phyloP scores from a whole-genome alignment of 2,888 invertebrate genomes.

The Biston betularia region DNA sequence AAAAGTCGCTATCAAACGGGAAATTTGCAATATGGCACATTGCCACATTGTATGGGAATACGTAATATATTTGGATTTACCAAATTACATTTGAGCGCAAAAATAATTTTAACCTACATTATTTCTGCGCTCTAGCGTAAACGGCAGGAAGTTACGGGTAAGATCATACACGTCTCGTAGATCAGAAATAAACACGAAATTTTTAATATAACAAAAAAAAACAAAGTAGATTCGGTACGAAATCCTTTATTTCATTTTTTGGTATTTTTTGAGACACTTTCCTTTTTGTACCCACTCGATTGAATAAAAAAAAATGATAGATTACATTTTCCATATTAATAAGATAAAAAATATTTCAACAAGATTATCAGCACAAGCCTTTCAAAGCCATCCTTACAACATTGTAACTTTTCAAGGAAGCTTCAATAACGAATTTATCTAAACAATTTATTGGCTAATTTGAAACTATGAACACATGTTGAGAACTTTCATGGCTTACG shows the following conservation, averaged over 20 bases:
- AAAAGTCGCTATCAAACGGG: too few relatives aligned
- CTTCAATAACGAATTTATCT: conserved; percentile 24
- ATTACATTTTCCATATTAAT: conserved; percentile 15
- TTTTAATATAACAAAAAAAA: conserved; percentile 46
- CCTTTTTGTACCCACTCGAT: conserved; percentile 65
- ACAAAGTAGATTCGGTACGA: conserved; percentile 64
- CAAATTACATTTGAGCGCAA: too few relatives aligned
- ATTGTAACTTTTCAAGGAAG: conserved; percentile 7
- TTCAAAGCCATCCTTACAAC: conserved; percentile 12
- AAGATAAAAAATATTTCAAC: conserved; percentile 5
- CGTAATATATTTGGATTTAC: too few relatives aligned
- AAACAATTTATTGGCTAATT: conserved; percentile 29
- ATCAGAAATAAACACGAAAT: too few relatives aligned
- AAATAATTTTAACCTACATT: too few relatives aligned
- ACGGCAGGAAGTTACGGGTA: too few relatives aligned
- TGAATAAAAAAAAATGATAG: conserved; percentile 62
- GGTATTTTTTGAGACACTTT: conserved; percentile 80
- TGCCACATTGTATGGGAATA: too few relatives aligned
- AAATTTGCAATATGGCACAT: too few relatives aligned
- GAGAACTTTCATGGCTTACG: conserved; percentile 5
- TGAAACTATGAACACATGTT: conserved; percentile 34
- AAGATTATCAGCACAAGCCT: conserved; percentile 18
- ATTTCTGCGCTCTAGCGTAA: too few relatives aligned
- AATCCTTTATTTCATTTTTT: conserved; percentile 80
- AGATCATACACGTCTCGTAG: too few relatives aligned